Percentiles rank a stretch among this genome's conserved stretches.
Conservation (phyloP, 2,113 vertebrate genomes). For the Salminus brasiliensis region DNA sequence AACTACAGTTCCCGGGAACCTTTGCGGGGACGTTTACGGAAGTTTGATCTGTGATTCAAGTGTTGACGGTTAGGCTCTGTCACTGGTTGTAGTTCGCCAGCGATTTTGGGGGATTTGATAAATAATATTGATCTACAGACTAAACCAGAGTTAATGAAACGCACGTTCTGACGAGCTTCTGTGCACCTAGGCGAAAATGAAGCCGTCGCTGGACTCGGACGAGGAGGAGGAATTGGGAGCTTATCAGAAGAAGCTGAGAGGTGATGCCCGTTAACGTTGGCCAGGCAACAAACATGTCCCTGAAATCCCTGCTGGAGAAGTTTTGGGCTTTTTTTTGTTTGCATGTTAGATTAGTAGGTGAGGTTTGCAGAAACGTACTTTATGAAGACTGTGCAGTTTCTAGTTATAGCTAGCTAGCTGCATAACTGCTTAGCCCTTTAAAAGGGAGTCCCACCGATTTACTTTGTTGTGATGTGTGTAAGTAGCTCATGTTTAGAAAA, state of each 20-base stretch:
- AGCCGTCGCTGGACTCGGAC: slow-evolving; percentile 64
- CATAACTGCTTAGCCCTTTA: too few species aligned
- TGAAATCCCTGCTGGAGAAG: neutral
- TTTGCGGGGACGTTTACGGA: slow-evolving; percentile 43
- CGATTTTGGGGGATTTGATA: neutral
- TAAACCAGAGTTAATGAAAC: neutral
- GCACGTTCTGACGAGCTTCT: neutral
- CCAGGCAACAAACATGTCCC: neutral
- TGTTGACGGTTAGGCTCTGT: slow-evolving; percentile 20
- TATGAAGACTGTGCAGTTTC: too few species aligned
- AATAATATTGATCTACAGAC: neutral
- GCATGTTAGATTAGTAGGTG: too few species aligned
- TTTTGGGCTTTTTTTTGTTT: neutral
- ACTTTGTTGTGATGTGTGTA: too few species aligned
- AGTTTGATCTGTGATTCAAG: slow-evolving; percentile 13
- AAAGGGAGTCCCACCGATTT: too few species aligned
- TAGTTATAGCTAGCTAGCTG: too few species aligned
- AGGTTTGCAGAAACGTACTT: neutral
- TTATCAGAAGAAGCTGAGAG: slow-evolving; percentile 66
- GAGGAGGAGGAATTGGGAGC: slow-evolving; percentile 67
- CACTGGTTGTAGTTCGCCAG: neutral
- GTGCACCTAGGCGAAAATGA: slow-evolving; percentile 56
- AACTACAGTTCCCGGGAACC: slow-evolving; percentile 35
- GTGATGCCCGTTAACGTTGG: slow-evolving; percentile 57
- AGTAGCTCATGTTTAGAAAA: too few species aligned